phyloP scores from a whole-genome alignment of 2,113 vertebrate species.

The Probosciger aterrimus region DNA sequence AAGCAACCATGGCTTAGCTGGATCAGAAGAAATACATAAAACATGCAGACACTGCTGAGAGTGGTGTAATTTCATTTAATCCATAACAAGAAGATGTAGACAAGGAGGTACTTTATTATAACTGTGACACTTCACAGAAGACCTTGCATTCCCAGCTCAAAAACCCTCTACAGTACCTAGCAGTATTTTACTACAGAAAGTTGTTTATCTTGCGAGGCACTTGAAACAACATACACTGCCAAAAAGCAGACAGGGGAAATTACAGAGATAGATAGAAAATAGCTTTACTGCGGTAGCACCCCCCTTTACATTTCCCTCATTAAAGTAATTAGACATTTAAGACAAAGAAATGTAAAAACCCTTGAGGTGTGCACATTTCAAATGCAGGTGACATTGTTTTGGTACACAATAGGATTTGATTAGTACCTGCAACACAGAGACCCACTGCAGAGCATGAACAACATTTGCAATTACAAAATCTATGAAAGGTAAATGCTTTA shows the following conservation, averaged over 20 bases:
- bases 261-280: not conserved
- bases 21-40: not conserved
- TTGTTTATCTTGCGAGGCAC: not conserved
- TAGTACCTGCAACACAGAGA: not conserved
- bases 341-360: not conserved
- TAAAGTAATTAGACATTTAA: slow-evolving; percentile 27
- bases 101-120: not conserved
- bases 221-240: not conserved
- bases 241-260: slow-evolving; percentile 18
- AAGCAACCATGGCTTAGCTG: not conserved
- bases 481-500: not conserved
- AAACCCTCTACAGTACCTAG: not conserved
- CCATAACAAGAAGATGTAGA: not conserved
- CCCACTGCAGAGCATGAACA: not conserved
- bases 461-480: not conserved
- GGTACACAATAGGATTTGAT: not conserved
- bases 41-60: not conserved
- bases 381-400: fast-evolving
- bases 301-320: not conserved
- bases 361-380: not conserved
- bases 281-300: not conserved
- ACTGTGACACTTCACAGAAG: not conserved
- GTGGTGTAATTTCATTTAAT: not conserved
- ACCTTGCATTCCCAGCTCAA: not conserved
- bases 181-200: not conserved